Evolutionary conservation across 2,797 vertebrate genomes (phyloP).

Genomic region (Phrynocephalus vlangalii): DNA sequence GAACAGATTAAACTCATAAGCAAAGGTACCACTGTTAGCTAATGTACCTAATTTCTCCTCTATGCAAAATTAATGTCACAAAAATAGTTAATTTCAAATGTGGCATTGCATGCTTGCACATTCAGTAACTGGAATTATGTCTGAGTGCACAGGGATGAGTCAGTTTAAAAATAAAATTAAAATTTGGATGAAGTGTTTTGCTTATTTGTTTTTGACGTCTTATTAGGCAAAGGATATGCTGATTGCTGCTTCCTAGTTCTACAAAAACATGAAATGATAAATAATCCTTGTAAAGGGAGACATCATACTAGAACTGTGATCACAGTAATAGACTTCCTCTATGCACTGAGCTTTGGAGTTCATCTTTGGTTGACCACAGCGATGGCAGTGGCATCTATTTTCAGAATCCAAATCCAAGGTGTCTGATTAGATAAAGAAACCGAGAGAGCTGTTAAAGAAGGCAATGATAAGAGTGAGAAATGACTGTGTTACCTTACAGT

Average conservation of each 20-base stretch:
- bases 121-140: neutral
- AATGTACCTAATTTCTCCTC: neutral
- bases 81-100: neutral
- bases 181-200: neutral
- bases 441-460: neutral
- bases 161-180: neutral
- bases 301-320: neutral
- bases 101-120: neutral
- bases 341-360: neutral
- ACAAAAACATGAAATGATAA: neutral
- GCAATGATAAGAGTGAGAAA: neutral
- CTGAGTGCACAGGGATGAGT: neutral
- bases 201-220: neutral
- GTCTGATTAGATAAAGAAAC: constrained; percentile 18
- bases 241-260: neutral
- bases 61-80: neutral
- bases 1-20: too few species aligned
- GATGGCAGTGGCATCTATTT: constrained; percentile 12
- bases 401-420: constrained; percentile 18
- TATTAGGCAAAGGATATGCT: neutral
- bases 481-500: neutral
- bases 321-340: neutral
- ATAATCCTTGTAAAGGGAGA: neutral
- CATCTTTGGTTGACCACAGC: neutral
- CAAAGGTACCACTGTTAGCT: neutral